Conservation (phyloP, 2,113 vertebrate genomes). For the Natator depressus region DNA sequence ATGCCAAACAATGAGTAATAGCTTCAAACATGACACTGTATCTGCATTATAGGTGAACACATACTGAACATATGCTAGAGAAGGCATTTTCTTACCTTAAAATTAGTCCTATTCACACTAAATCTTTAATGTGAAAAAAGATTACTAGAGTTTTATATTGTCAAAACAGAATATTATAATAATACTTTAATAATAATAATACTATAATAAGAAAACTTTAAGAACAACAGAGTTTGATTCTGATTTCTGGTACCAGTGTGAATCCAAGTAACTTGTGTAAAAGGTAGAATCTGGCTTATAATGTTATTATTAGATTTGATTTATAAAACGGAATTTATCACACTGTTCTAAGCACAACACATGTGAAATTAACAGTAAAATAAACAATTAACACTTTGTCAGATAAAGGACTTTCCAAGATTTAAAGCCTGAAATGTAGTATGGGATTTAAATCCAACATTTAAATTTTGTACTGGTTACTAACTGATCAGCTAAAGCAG, state of each 20-base stretch:
- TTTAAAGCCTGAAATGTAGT: background rate
- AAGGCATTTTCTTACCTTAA: slow-evolving; percentile 10
- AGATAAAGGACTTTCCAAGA: rapidly evolving
- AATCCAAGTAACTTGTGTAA: background rate
- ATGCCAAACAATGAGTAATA: slow-evolving; percentile 11
- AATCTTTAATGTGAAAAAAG: slow-evolving; percentile 3
- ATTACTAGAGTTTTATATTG: slow-evolving; percentile 5
- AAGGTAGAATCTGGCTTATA: background rate
- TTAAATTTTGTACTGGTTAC: background rate
- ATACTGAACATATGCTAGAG: background rate
- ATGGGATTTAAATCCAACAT: background rate
- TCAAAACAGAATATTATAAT: slow-evolving; percentile 32
- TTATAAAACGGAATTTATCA: slow-evolving; percentile 31
- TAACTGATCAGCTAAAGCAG: background rate
- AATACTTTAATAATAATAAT: too few relatives aligned
- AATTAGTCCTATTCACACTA: slow-evolving; percentile 20
- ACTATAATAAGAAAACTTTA: background rate
- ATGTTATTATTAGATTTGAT: background rate
- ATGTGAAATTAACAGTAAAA: background rate
- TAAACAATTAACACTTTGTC: background rate
- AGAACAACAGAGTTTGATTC: background rate
- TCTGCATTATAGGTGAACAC: slow-evolving; percentile 3
- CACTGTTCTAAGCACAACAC: background rate
- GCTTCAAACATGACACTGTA: slow-evolving; percentile 17
- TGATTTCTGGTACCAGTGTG: slow-evolving; percentile 3